Percentiles rank a stretch among this genome's conserved stretches.
Conservation (phyloP, 2,888 invertebrate genomes). For the Cephonodes hylas region DNA sequence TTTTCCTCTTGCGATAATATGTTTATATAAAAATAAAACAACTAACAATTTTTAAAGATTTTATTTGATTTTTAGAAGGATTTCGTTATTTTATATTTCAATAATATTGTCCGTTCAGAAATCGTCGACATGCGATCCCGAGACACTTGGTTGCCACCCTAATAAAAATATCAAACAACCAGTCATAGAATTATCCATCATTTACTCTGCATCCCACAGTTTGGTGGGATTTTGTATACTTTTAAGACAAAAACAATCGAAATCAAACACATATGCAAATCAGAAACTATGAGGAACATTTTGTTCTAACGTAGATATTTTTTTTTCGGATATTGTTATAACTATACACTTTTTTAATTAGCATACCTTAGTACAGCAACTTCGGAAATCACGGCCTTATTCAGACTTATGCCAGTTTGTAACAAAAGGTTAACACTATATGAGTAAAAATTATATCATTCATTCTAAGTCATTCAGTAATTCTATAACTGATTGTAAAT, state of each 20-base stretch:
- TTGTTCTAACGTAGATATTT: too few relatives aligned
- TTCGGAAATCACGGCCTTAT: too few relatives aligned
- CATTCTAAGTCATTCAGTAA: not conserved
- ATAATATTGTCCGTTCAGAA: not conserved
- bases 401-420: too few relatives aligned
- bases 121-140: not conserved
- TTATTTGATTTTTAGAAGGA: not conserved
- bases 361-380: too few relatives aligned
- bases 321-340: too few relatives aligned
- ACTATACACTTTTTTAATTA: too few relatives aligned
- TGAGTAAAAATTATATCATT: not conserved
- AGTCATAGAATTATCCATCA: not conserved
- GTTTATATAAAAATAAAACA: not conserved
- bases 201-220: too few relatives aligned
- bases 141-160: not conserved
- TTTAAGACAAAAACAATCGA: too few relatives aligned
- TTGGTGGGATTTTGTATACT: too few relatives aligned
- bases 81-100: not conserved
- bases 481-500: not conserved
- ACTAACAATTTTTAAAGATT: not conserved
- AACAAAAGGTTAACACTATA: not conserved
- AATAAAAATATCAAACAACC: not conserved
- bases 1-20: too few relatives aligned
- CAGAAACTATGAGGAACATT: too few relatives aligned
- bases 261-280: too few relatives aligned